Conservation (phyloP, 1,140 invertebrate species). For the Hycleus phaleratus region DNA sequence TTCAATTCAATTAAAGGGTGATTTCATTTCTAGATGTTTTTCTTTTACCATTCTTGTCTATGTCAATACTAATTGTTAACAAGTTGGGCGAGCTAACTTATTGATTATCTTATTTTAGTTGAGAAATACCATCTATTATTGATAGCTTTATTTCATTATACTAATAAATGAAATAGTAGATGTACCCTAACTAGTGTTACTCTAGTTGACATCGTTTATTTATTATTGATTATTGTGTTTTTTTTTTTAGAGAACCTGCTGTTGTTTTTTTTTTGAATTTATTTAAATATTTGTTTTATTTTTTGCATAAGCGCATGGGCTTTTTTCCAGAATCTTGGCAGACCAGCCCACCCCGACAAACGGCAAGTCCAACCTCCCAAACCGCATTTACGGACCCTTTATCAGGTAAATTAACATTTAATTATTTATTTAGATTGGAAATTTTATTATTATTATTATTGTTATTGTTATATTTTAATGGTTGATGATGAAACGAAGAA, state of each 20-base stretch:
- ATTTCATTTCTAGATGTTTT: too few relatives aligned
- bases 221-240: slow-evolving; percentile 5
- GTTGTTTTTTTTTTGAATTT: background rate
- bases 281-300: slow-evolving; percentile 6
- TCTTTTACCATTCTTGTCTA: too few relatives aligned
- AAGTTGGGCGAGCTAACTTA: too few relatives aligned
- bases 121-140: too few relatives aligned
- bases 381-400: slow-evolving; percentile 31
- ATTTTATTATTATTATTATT: background rate
- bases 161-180: too few relatives aligned
- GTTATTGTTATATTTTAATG: too few relatives aligned
- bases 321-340: slow-evolving; percentile 34
- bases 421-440: slow-evolving; percentile 3
- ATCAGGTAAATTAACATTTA: slow-evolving; percentile 21
- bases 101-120: too few relatives aligned
- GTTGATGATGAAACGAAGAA: too few relatives aligned
- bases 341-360: slow-evolving; percentile 34
- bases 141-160: too few relatives aligned
- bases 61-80: too few relatives aligned
- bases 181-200: background rate
- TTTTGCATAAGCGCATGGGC: background rate
- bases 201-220: slow-evolving; percentile 1
- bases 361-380: slow-evolving; percentile 32
- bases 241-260: background rate
- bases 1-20: too few relatives aligned